Conservation (phyloP, 2,113 vertebrate genomes). For the Anhinga rufa region DNA sequence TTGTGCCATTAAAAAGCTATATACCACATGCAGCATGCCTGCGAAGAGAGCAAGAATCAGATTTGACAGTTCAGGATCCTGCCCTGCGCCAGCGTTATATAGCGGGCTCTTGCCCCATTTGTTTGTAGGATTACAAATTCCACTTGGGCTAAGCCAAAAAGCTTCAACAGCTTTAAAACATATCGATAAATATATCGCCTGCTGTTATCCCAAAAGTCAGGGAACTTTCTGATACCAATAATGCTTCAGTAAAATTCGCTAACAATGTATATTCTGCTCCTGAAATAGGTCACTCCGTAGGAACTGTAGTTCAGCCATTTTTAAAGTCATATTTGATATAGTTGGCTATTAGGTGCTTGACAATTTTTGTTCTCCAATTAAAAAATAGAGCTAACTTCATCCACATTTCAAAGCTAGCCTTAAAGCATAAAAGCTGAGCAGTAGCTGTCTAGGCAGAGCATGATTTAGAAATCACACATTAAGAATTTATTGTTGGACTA, state of each 20-base stretch:
- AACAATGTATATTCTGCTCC: not conserved
- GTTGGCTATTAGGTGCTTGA: not conserved
- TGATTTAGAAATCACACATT: not conserved
- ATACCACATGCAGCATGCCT: fast-evolving
- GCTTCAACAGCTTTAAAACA: not conserved
- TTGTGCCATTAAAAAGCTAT: not conserved
- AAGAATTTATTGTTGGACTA: not conserved
- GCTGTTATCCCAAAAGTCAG: not conserved
- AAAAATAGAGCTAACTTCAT: not conserved
- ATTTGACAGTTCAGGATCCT: fast-evolving
- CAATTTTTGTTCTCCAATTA: not conserved
- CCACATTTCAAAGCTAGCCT: not conserved
- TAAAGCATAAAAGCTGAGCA: not conserved
- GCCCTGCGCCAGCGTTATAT: fast-evolving
- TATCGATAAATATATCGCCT: not conserved
- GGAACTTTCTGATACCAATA: not conserved
- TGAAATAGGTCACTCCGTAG: not conserved
- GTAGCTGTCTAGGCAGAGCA: not conserved
- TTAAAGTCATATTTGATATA: not conserved
- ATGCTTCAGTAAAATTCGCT: not conserved
- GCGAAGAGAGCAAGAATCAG: not conserved
- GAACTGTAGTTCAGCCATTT: not conserved
- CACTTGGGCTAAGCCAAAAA: not conserved
- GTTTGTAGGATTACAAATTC: not conserved
- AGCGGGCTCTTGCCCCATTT: not conserved